A percentile compares a stretch with the other conserved stretches of the same genome.
Conservation (phyloP, 2,888 invertebrate genomes). For the Apocheima hispidaria region DNA sequence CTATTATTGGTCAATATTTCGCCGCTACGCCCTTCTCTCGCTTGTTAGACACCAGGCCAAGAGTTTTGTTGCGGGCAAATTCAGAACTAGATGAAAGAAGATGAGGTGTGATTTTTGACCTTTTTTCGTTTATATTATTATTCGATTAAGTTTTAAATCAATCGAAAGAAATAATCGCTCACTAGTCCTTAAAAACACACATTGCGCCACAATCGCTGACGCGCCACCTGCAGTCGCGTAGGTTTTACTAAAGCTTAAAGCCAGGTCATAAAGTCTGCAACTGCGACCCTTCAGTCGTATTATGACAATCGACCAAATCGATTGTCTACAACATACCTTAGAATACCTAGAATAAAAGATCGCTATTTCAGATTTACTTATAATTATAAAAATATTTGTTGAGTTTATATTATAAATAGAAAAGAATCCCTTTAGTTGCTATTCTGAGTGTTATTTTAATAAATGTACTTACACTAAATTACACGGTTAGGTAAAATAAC, state of each 20-base stretch:
- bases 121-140: too few species aligned
- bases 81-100: too few species aligned
- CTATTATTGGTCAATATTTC: too few species aligned
- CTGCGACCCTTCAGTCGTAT: conserved; percentile 6
- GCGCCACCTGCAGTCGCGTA: background rate
- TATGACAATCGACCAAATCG: background rate
- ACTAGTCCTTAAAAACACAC: background rate
- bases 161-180: background rate
- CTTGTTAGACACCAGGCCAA: too few species aligned
- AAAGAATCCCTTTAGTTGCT: too few species aligned
- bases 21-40: background rate
- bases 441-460: background rate
- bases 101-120: too few species aligned
- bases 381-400: too few species aligned
- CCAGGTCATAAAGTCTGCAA: background rate
- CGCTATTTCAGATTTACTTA: background rate
- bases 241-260: conserved; percentile 2
- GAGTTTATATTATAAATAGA: too few species aligned
- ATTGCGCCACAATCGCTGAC: background rate
- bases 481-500: background rate
- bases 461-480: background rate
- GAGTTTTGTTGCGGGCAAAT: too few species aligned
- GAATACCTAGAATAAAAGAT: too few species aligned
- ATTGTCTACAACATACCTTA: background rate
- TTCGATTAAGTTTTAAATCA: too few species aligned